Conservation (phyloP, 2,888 invertebrate species). For the Drosophila subsilvestris region DNA sequence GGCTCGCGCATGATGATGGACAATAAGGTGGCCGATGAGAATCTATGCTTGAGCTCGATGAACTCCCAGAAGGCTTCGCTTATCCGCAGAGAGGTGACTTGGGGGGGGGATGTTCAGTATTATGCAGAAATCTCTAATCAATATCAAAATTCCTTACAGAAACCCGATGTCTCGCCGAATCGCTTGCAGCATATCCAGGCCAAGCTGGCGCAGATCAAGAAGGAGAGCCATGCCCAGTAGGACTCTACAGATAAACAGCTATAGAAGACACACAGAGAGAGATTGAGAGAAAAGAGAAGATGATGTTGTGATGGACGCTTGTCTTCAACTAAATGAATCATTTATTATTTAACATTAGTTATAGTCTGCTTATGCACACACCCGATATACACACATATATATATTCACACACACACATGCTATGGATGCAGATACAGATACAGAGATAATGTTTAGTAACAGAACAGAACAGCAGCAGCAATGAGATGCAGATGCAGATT, state of each 20-base stretch:
- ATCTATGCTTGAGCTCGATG: conserved; percentile 82
- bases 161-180: conserved; percentile 83
- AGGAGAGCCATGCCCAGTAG: conserved; percentile 81
- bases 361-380: conserved; percentile 57
- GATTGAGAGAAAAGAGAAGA: conserved; percentile 8
- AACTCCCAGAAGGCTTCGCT: conserved; percentile 82
- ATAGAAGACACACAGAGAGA: conserved; percentile 23
- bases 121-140: background rate
- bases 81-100: conserved; percentile 82
- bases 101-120: no score
- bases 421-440: background rate
- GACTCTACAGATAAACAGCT: conserved; percentile 42
- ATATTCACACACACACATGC: conserved; percentile 15
- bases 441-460: conserved; percentile 60
- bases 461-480: conserved; percentile 41
- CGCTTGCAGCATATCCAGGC: conserved; percentile 84
- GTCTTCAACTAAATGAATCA: conserved; percentile 45
- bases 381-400: conserved; percentile 45
- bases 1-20: conserved; percentile 80
- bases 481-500: conserved; percentile 24
- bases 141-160: conserved; percentile 60
- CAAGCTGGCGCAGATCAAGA: conserved; percentile 83
- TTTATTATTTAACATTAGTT: conserved; percentile 72
- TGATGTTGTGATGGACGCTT: conserved; percentile 16
- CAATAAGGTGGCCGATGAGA: conserved; percentile 84